Base-by-base conservation (phyloP, 2,113 vertebrate genomes). In the Edolisoma coerulescens region DNA sequence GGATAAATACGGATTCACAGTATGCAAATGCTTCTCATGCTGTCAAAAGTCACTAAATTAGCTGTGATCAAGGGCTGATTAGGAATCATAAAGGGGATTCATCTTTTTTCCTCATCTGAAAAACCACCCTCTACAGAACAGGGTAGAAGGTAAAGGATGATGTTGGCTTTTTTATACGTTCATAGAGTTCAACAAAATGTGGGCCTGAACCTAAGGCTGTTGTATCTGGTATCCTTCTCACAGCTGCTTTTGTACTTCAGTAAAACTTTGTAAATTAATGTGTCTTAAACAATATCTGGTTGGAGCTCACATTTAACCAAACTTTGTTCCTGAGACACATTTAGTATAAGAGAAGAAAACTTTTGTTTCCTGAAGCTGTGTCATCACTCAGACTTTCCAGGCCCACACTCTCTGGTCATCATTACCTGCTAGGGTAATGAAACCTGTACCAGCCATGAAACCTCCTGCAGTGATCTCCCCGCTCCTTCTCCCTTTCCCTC, bases 1-100 rank as follows among this genome's bases (percentile, higher is more conserved):
- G n/a, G 28, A 82, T 73, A 77, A 87, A 89, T 85, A 93, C 11
- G 32, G n/a, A 94, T 95, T 94, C 70, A 73, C 61, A 87, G 50
- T 75, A 90, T 80, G 45, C 41, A 92, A 91, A 90, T 87, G n/a
- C 28, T 88, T 76, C 70, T 91, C 13, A 20, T 30, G 33, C 35
- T 81, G 59, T 63, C 63, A 93, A 80, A 94, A 89, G 63, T 73
- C 50, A 59, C 75, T 76, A 65, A 83, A 83, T 80, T 47, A 74
- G 33, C 32, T 52, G 50, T 86, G 76, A 67, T 90, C 59, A 59
- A 47, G 42, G 9, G 63, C 16, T 96, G 54, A 95, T 70, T 80
- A 93, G 24, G 19, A 92, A 80, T 80, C 59, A 54, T 63, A 65
- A 76, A 41, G 16, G 42, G 47, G 54, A 87, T 70, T 61, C 0